A percentile compares a stretch with the other conserved stretches of the same genome.
Evolutionary conservation across 2,113 vertebrate species (phyloP).

Genomic region (Myotis brandtii): DNA sequence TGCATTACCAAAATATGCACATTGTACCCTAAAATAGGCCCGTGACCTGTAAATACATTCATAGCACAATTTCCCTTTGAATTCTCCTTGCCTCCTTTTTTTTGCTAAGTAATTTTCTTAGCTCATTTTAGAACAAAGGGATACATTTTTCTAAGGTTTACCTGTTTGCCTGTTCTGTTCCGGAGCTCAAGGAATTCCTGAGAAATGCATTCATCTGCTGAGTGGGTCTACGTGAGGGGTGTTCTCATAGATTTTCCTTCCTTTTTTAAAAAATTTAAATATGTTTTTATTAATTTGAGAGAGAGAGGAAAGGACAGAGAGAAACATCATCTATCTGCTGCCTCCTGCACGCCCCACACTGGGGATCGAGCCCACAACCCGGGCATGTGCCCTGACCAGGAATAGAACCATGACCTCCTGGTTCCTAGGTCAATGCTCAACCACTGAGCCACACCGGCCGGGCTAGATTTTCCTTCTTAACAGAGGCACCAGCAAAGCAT

Average conservation of each 20-base stretch:
- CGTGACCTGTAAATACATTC: conserved; percentile 77
- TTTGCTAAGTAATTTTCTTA: conserved; percentile 81
- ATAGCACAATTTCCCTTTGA: conserved; percentile 70
- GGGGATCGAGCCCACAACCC: too few species aligned
- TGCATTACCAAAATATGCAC: conserved; percentile 78
- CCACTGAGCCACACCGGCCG: too few species aligned
- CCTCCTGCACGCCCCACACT: too few species aligned
- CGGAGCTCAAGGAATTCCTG: not conserved
- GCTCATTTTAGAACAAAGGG: conserved; percentile 69
- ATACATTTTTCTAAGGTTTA: conserved; percentile 66
- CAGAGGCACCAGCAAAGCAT: not conserved
- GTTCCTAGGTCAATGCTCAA: too few species aligned
- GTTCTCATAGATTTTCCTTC: not conserved
- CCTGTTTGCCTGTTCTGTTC: conserved; percentile 12
- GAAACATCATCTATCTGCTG: too few species aligned
- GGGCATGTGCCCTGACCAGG: too few species aligned
- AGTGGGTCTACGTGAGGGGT: not conserved
- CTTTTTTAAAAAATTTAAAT: too few species aligned
- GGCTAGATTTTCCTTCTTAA: not conserved
- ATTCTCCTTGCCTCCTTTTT: conserved; percentile 72
- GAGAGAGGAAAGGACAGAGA: too few species aligned
- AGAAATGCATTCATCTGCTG: not conserved
- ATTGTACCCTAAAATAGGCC: conserved; percentile 70
- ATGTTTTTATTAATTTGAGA: too few species aligned
- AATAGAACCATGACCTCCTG: too few species aligned